Conservation (phyloP, 2,113 vertebrate genomes). For the Platysternon megacephalum region DNA sequence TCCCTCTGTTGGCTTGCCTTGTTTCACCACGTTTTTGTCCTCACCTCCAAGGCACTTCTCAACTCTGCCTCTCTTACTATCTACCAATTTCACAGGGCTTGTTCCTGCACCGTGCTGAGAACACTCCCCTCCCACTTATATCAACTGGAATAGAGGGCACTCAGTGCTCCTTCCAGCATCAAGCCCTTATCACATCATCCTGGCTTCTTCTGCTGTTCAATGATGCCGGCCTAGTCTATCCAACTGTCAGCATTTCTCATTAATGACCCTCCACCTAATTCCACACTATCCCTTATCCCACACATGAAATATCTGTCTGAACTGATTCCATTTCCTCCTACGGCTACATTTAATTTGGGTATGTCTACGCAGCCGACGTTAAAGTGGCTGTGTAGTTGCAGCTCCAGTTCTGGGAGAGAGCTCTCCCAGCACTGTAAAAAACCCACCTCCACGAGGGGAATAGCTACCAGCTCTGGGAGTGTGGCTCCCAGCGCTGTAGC, state of each 20-base stretch:
- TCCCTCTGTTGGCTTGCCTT: not conserved
- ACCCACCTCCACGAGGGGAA: too few relatives aligned
- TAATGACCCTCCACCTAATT: not conserved
- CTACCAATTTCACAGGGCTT: not conserved
- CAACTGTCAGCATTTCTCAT: not conserved
- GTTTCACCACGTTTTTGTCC: not conserved
- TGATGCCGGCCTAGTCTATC: fast-evolving
- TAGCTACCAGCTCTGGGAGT: too few relatives aligned
- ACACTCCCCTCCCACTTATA: not conserved
- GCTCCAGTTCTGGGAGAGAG: too few relatives aligned
- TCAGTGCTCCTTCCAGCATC: not conserved
- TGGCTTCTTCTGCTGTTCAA: not conserved
- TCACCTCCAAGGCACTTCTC: not conserved
- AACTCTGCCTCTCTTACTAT: not conserved
- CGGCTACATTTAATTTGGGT: not conserved
- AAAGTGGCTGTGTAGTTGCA: too few relatives aligned
- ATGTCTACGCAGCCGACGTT: too few relatives aligned
- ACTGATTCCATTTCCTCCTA: not conserved
- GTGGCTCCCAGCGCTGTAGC: too few relatives aligned
- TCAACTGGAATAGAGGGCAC: not conserved
- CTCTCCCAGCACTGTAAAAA: too few relatives aligned
- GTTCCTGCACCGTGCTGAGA: not conserved
- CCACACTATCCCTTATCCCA: not conserved
- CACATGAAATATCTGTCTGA: not conserved
- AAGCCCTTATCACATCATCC: not conserved